phyloP scores from a whole-genome alignment of 2,113 vertebrate species.

The Ptilorrhoa leucosticta region DNA sequence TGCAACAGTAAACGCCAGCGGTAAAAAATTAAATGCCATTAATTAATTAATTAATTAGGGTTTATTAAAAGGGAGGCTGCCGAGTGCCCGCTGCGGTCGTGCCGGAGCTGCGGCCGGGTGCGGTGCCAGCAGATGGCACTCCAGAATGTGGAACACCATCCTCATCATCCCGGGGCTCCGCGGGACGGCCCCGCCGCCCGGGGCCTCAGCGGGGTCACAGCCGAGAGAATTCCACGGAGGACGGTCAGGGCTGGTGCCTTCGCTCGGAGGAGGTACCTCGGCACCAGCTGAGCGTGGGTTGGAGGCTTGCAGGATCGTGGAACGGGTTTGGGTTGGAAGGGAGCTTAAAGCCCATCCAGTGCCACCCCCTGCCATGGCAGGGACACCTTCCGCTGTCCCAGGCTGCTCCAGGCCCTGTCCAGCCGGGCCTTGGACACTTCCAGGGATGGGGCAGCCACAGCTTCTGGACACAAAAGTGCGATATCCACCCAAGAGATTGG shows the following conservation, averaged over 20 bases:
- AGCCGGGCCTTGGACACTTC: fast-evolving
- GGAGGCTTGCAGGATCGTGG: fast-evolving
- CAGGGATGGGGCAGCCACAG: not conserved
- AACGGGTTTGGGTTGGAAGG: not conserved
- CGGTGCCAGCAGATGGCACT: constrained; percentile 45
- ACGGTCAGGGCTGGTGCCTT: too few relatives aligned
- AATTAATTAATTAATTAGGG: not conserved
- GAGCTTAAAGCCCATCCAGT: not conserved
- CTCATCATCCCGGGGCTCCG: not conserved
- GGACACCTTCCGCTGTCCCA: not conserved
- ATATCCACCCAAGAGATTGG: not conserved
- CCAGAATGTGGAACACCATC: not conserved
- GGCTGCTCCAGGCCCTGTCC: fast-evolving
- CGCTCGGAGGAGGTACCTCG: fast-evolving
- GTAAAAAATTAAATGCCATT: not conserved
- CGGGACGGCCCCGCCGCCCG: not conserved
- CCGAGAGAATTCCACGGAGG: fast-evolving
- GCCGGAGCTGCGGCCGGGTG: not conserved
- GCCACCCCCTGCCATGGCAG: not conserved
- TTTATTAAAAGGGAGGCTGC: not conserved
- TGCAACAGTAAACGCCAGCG: fast-evolving
- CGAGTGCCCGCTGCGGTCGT: not conserved
- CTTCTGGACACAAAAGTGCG: not conserved
- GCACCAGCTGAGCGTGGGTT: fast-evolving
- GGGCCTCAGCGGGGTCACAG: not conserved